Conservation (phyloP, 2,888 invertebrate genomes). For the Bimastos eiseni region DNA sequence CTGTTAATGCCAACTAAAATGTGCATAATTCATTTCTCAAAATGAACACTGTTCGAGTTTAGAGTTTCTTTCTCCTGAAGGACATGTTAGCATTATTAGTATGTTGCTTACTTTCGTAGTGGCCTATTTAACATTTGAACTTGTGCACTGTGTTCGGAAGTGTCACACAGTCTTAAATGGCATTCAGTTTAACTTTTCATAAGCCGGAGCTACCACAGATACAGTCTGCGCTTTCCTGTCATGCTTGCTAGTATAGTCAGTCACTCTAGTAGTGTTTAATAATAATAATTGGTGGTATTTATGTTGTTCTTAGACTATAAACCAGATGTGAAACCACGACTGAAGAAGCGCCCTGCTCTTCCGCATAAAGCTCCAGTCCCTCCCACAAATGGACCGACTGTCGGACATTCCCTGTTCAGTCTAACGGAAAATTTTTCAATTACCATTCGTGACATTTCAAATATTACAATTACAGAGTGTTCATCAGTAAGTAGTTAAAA, state of each 20-base stretch:
- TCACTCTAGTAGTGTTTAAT: not conserved
- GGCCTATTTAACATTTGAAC: not conserved
- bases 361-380: not conserved
- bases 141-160: not conserved
- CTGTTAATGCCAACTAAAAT: too few species aligned
- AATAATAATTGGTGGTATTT: not conserved
- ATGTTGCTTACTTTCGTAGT: too few species aligned
- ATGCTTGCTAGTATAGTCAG: not conserved
- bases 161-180: not conserved
- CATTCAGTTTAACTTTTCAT: not conserved
- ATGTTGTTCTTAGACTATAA: conserved; percentile 15
- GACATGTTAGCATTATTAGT: too few species aligned
- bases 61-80: too few species aligned
- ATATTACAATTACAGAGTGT: not conserved
- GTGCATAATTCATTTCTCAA: too few species aligned
- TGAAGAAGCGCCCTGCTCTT: not conserved
- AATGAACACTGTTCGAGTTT: too few species aligned
- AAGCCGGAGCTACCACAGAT: not conserved
- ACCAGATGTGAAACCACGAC: not conserved
- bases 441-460: not conserved
- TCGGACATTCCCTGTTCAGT: not conserved
- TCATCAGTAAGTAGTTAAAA: not conserved
- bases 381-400: not conserved
- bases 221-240: not conserved
- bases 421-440: not conserved